phyloP scores from a whole-genome alignment of 2,113 vertebrate species.

The Engraulis encrasicolus region DNA sequence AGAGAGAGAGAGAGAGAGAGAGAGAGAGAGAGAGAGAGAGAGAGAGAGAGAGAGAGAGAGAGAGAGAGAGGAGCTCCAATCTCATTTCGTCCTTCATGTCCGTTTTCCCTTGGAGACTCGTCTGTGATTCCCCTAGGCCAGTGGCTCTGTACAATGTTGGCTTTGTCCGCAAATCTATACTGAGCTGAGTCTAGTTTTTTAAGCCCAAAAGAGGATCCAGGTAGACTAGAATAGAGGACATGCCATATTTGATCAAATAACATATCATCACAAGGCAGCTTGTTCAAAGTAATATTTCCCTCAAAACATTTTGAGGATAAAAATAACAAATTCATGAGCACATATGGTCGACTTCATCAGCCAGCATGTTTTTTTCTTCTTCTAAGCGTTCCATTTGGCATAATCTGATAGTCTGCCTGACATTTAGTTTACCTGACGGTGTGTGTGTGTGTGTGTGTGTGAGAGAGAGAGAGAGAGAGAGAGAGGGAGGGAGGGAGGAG shows the following conservation, averaged over 20 bases:
- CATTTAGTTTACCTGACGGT: neutral
- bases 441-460: too few species aligned
- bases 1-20: too few species aligned
- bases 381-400: neutral
- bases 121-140: neutral
- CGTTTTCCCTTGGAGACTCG: neutral
- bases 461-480: conserved; percentile 48
- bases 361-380: neutral
- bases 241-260: too few species aligned
- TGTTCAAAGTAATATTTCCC: too few species aligned
- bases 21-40: too few species aligned
- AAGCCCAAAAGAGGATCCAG: neutral
- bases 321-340: too few species aligned
- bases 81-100: neutral
- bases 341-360: neutral
- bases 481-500: conserved; percentile 35
- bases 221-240: neutral
- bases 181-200: neutral
- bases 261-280: too few species aligned
- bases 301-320: too few species aligned
- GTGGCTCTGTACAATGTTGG: neutral
- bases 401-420: neutral
- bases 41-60: too few species aligned
- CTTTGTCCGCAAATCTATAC: neutral
- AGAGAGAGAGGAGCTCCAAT: too few species aligned